A percentile compares a stretch with the other conserved stretches of the same genome.
Evolutionary conservation across 2,113 vertebrate species (phyloP).

Genomic region (Turdus rufiventris): DNA sequence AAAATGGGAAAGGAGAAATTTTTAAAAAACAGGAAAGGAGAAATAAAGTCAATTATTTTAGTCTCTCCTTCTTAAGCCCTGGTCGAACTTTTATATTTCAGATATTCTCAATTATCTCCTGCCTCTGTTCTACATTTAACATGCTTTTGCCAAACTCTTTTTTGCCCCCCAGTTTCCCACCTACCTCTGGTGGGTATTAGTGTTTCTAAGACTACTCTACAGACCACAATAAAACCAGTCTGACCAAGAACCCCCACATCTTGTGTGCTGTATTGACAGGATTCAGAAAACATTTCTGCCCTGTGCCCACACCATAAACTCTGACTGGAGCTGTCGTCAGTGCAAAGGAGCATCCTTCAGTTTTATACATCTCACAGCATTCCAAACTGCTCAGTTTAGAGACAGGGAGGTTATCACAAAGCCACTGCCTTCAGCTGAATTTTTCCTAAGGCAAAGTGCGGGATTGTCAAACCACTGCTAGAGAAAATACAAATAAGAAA

Average conservation of each 20-base stretch:
- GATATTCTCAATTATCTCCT: background rate
- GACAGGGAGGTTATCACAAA: background rate
- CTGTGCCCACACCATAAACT: background rate
- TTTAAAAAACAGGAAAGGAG: background rate
- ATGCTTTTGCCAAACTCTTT: background rate
- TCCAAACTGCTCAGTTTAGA: background rate
- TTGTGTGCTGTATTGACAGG: background rate
- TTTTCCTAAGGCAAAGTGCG: background rate
- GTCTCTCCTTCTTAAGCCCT: background rate
- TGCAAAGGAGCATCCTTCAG: background rate
- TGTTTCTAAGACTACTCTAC: background rate
- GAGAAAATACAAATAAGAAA: background rate
- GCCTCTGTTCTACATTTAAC: background rate
- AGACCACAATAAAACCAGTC: accelerated
- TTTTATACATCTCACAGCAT: background rate
- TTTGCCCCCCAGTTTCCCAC: background rate
- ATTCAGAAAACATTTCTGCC: background rate
- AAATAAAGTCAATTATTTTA: background rate
- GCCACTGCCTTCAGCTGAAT: background rate
- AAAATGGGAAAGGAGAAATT: background rate
- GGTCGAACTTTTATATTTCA: background rate
- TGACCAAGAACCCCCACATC: background rate
- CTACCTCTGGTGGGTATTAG: background rate
- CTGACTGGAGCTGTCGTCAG: background rate
- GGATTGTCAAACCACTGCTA: background rate